These are phyloP conservation scores for Hippasteria phrygiana DNA, from an alignment of 53 echinoderm and acorn worm genomes.

Conservation along the genomic window DNA sequence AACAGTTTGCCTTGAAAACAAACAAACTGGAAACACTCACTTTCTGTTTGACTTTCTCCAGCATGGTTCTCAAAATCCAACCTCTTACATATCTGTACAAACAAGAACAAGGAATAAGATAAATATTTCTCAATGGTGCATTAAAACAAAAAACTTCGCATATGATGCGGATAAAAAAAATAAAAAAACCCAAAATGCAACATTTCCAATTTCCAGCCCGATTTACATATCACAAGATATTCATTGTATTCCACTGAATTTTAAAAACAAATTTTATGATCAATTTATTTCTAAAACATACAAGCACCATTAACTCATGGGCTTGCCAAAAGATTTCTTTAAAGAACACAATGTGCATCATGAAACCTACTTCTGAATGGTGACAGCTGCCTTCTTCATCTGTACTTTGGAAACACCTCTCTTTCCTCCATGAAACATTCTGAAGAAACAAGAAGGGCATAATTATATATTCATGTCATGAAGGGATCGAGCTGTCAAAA, in stretches of 20 bases:
- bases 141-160: background rate
- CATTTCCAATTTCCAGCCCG: too few relatives aligned
- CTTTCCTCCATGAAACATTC: slow-evolving; percentile 84
- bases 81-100: slow-evolving; percentile 82
- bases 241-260: too few relatives aligned
- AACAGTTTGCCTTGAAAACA: too few relatives aligned
- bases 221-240: too few relatives aligned
- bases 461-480: too few relatives aligned
- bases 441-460: slow-evolving; percentile 27
- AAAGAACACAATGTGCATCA: background rate
- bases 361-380: slow-evolving; percentile 83
- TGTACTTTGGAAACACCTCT: slow-evolving; percentile 82
- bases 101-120: background rate
- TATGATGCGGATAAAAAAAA: background rate
- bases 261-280: too few relatives aligned
- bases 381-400: slow-evolving; percentile 86
- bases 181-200: too few relatives aligned
- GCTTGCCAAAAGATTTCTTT: background rate
- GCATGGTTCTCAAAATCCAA: slow-evolving; percentile 83
- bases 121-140: background rate
- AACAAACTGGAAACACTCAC: too few relatives aligned
- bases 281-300: too few relatives aligned
- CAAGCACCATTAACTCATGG: background rate
- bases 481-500: too few relatives aligned
- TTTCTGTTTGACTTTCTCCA: slow-evolving; percentile 86